A percentile compares a stretch with the other conserved stretches of the same genome.
These are phyloP conservation scores for Coluber constrictor DNA, from an alignment of 2,797 vertebrate genomes.

Conservation along the genomic window DNA sequence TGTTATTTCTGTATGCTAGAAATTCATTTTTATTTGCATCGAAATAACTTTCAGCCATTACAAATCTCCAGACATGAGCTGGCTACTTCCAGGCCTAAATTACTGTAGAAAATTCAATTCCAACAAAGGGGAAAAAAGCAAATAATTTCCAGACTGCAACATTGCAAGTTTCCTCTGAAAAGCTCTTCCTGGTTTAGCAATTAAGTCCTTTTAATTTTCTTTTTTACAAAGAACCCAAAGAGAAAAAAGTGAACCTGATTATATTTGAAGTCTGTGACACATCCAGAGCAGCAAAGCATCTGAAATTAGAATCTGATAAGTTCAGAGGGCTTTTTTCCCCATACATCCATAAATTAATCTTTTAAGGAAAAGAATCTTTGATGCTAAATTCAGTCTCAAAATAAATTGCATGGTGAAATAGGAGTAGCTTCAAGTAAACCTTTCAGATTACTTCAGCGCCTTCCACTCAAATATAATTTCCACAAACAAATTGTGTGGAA, in stretches of 20 bases:
- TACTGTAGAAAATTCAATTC: neutral
- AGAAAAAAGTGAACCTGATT: neutral
- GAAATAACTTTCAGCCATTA: too few species aligned
- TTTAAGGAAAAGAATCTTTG: neutral
- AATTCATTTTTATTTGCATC: neutral
- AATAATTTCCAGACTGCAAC: neutral
- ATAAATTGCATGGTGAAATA: neutral
- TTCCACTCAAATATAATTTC: neutral
- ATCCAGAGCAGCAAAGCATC: neutral
- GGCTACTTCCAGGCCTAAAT: neutral
- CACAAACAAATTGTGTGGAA: neutral
- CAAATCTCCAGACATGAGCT: neutral
- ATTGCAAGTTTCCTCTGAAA: neutral
- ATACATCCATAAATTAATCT: neutral
- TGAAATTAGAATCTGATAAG: neutral
- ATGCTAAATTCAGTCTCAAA: constrained; percentile 1
- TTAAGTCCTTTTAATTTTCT: neutral
- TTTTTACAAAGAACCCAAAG: neutral
- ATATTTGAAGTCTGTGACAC: neutral
- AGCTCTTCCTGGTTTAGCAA: neutral
- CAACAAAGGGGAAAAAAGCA: neutral
- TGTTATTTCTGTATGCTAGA: neutral
- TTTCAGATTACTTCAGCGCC: neutral
- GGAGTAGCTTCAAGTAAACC: neutral
- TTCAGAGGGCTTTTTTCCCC: neutral